Evolutionary conservation across 1,140 invertebrate species (phyloP).

Genomic region (Eciton burchellii): DNA sequence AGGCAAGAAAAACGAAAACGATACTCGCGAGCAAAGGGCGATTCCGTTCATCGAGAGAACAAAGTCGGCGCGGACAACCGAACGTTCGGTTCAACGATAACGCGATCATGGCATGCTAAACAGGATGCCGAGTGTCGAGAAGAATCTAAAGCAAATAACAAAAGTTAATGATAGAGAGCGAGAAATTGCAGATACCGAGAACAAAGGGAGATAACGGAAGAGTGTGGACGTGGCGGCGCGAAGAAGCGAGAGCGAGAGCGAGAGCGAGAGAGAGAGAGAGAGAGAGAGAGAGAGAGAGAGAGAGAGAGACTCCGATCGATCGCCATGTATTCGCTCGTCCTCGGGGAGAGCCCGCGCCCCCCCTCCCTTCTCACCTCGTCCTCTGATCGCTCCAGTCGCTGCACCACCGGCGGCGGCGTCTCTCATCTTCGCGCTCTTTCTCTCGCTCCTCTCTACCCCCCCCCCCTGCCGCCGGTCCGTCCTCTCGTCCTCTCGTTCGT

Average conservation of each 20-base stretch:
- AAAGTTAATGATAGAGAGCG: conserved; percentile 6
- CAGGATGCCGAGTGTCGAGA: neutral
- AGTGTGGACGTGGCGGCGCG: conserved; percentile 38
- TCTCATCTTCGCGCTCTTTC: conserved; percentile 60
- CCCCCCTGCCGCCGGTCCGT: neutral
- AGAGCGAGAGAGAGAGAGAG: conserved; percentile 38
- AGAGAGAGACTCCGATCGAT: conserved; percentile 73
- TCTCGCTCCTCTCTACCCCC: conserved; percentile 38
- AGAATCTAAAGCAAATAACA: neutral
- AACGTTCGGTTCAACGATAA: neutral
- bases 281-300: too few relatives aligned
- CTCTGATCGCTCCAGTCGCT: conserved; percentile 40
- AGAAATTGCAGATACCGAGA: conserved; percentile 12
- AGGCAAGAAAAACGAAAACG: too few relatives aligned
- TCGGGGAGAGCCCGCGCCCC: conserved; percentile 34
- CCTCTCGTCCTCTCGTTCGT: neutral
- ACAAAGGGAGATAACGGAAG: conserved; percentile 16
- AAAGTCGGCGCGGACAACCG: neutral
- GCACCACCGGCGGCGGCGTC: conserved; percentile 31
- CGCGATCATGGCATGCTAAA: neutral
- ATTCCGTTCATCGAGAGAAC: neutral
- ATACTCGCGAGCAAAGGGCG: too few relatives aligned
- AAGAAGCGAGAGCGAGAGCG: too few relatives aligned
- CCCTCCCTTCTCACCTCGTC: neutral
- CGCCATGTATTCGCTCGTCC: conserved; percentile 67